phyloP scores from a whole-genome alignment of 2,797 vertebrate species.

The Sciurus carolinensis region DNA sequence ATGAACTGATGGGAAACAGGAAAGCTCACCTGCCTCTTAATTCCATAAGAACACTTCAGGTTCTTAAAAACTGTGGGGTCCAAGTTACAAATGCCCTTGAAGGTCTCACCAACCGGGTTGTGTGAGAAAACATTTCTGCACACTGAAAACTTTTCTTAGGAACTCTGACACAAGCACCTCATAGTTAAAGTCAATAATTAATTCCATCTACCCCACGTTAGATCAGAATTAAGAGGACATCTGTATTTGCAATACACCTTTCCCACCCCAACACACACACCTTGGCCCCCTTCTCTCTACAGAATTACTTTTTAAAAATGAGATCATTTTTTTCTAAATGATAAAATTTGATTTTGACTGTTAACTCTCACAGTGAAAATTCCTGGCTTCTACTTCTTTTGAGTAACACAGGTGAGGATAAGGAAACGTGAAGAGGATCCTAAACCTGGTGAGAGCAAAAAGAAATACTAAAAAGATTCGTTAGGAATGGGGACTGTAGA shows the following conservation, averaged over 20 bases:
- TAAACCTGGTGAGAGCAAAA: not conserved
- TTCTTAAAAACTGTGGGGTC: not conserved
- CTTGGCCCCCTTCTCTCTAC: not conserved
- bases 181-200: not conserved
- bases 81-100: accelerated
- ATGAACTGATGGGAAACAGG: not conserved
- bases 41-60: no score
- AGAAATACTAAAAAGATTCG: not conserved
- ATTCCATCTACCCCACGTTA: not conserved
- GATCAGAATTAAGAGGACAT: not conserved
- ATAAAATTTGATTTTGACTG: not conserved
- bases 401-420: not conserved
- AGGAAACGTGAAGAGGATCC: not conserved
- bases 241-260: not conserved
- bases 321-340: not conserved
- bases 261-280: no score
- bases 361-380: not conserved
- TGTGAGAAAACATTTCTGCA: not conserved
- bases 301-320: not conserved
- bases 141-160: not conserved
- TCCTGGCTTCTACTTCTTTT: not conserved
- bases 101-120: no score
- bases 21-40: not conserved
- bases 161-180: not conserved
- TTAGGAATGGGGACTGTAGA: not conserved